Evolutionary conservation across 2,888 invertebrate species (phyloP).

Genomic region (Hirtodrosophila histrioides): DNA sequence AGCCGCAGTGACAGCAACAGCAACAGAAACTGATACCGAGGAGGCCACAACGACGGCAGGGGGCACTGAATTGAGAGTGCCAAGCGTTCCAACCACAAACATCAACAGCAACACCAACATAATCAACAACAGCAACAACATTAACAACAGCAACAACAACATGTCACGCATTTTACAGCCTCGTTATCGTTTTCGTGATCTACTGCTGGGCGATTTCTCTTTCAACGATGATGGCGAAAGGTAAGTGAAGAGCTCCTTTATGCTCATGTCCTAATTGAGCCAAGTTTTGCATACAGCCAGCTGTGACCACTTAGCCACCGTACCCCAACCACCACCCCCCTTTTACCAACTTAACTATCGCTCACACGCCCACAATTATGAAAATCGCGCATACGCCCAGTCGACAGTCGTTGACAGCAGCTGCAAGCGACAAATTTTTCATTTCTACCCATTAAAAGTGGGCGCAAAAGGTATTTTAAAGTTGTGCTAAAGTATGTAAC

Average conservation of each 20-base stretch:
- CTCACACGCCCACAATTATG: constrained; percentile 10
- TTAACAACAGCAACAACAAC: constrained; percentile 55
- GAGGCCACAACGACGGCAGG: constrained; percentile 7
- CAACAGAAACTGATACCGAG: constrained; percentile 31
- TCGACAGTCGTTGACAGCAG: constrained; percentile 24
- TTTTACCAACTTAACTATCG: too few species aligned
- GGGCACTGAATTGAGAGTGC: constrained; percentile 46
- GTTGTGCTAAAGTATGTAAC: too few species aligned
- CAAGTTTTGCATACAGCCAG: constrained; percentile 33
- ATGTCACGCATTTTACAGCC: constrained; percentile 85
- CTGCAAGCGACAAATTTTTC: constrained; percentile 14
- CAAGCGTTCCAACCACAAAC: constrained; percentile 56
- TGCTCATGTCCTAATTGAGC: constrained; percentile 34
- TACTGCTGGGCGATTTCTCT: constrained; percentile 91
- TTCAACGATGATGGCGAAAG: constrained; percentile 92
- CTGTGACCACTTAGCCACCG: constrained; percentile 43
- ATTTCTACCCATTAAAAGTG: neutral
- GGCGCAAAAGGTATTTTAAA: too few species aligned
- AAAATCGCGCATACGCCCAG: constrained; percentile 61
- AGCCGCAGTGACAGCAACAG: constrained; percentile 39
- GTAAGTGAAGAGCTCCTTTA: constrained; percentile 85
- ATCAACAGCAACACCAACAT: constrained; percentile 38
- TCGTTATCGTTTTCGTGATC: constrained; percentile 90
- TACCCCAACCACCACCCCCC: too few species aligned
- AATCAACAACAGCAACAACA: constrained; percentile 45